phyloP scores from a whole-genome alignment of 2,888 invertebrate species.

The Drosophila recens region DNA sequence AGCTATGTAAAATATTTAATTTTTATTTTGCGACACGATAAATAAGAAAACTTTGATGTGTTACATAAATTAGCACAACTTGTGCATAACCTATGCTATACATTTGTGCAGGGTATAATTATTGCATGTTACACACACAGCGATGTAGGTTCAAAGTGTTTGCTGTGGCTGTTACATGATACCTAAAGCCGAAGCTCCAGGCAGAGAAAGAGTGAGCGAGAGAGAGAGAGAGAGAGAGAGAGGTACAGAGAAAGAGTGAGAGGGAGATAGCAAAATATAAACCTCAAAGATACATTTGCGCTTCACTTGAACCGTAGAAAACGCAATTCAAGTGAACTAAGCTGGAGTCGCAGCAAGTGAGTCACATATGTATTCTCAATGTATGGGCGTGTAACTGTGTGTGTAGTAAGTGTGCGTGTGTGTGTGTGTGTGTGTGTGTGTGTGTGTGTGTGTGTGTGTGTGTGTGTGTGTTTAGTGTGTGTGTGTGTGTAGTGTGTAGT shows the following conservation, averaged over 20 bases:
- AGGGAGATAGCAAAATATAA: conserved; percentile 58
- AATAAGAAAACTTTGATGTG: no score
- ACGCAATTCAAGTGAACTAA: conserved; percentile 75
- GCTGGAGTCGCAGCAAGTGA: conserved; percentile 63
- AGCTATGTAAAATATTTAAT: no score
- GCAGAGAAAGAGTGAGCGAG: conserved; percentile 10
- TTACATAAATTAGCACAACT: no score
- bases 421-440: conserved; percentile 7
- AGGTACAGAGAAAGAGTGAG: conserved; percentile 11
- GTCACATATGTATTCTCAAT: conserved; percentile 40
- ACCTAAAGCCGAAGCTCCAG: conserved; percentile 51
- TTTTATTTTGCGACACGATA: no score
- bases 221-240: background rate
- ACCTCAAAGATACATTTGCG: conserved; percentile 81
- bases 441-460: conserved; percentile 7
- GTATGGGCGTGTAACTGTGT: conserved; percentile 8
- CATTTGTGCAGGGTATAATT: conserved; percentile 46
- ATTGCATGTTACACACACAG: conserved; percentile 54
- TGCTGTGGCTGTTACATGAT: conserved; percentile 61
- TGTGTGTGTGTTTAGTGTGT: conserved; percentile 8
- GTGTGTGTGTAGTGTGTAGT: conserved; percentile 11
- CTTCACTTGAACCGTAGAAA: conserved; percentile 77
- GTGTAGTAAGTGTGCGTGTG: conserved; percentile 13
- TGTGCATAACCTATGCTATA: background rate
- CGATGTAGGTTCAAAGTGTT: conserved; percentile 48